Conservation (phyloP, 2,888 invertebrate genomes). For the Galerucella nymphaeae region DNA sequence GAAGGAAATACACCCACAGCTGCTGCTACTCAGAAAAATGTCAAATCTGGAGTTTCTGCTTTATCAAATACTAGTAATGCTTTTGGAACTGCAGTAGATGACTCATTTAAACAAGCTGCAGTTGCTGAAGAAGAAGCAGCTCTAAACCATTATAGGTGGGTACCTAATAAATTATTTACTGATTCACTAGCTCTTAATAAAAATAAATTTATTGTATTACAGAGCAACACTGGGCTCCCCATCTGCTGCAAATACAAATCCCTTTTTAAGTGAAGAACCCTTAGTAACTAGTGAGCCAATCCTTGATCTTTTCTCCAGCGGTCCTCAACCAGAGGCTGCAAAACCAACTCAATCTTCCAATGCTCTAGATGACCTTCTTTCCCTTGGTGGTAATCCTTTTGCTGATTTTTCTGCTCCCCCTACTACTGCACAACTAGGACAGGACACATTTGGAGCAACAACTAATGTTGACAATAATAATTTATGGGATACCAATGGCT, state of each 20-base stretch:
- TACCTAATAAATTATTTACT: background rate
- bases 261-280: slow-evolving; percentile 76
- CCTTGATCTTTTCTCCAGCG: slow-evolving; percentile 81
- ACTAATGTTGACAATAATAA: slow-evolving; percentile 54
- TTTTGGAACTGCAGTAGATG: slow-evolving; percentile 89
- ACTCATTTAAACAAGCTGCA: slow-evolving; percentile 85
- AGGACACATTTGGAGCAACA: slow-evolving; percentile 54
- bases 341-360: slow-evolving; percentile 51
- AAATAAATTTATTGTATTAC: background rate
- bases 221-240: slow-evolving; percentile 88
- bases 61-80: slow-evolving; percentile 89
- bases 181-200: background rate
- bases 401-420: slow-evolving; percentile 73
- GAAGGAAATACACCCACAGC: slow-evolving; percentile 94
- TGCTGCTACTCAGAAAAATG: slow-evolving; percentile 87
- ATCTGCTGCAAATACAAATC: slow-evolving; percentile 80
- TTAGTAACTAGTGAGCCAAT: slow-evolving; percentile 67
- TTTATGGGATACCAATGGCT: slow-evolving; percentile 61
- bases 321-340: slow-evolving; percentile 46
- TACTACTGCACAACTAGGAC: slow-evolving; percentile 35
- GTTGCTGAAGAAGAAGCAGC: slow-evolving; percentile 97
- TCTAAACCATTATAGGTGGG: slow-evolving; percentile 84
- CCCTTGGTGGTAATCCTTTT: slow-evolving; percentile 82
- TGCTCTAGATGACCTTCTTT: slow-evolving; percentile 88
- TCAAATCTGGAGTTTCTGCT: slow-evolving; percentile 89